These are phyloP conservation scores for Varanus salvator DNA, from an alignment of 2,113 vertebrate species.

Conservation along the genomic window DNA sequence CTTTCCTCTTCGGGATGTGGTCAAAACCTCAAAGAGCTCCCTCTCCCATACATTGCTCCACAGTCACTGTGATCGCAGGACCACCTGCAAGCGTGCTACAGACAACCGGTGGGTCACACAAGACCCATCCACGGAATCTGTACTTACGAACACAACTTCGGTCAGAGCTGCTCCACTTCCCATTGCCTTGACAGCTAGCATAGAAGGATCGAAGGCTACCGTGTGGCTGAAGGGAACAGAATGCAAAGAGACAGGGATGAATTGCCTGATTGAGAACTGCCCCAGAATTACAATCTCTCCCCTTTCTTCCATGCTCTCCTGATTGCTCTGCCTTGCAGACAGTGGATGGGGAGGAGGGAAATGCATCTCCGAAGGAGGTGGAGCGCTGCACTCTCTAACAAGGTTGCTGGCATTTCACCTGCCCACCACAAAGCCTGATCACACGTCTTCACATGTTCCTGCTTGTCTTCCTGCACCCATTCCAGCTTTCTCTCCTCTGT, in stretches of 20 bases:
- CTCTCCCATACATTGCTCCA: background rate
- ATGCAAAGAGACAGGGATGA: background rate
- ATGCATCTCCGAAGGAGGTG: background rate
- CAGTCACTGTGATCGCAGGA: background rate
- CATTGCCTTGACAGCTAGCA: slow-evolving; percentile 76
- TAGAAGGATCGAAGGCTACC: slow-evolving; percentile 61
- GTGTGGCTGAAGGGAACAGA: slow-evolving; percentile 67
- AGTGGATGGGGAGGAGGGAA: background rate
- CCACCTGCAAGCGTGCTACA: background rate
- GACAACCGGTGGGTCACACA: too few relatives aligned
- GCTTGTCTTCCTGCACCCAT: background rate
- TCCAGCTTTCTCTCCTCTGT: background rate
- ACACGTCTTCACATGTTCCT: background rate
- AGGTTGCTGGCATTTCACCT: background rate
- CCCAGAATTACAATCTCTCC: background rate
- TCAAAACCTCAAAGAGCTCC: background rate
- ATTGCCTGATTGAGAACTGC: background rate
- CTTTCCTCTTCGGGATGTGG: background rate
- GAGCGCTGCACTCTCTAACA: background rate
- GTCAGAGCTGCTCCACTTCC: slow-evolving; percentile 76
- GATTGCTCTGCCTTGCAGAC: background rate
- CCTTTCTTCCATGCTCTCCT: background rate
- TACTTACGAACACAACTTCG: slow-evolving; percentile 77
- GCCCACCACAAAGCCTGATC: background rate
- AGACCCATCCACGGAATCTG: background rate